Conservation (phyloP, 1,140 invertebrate species). For the Asbolus verrucosus region DNA sequence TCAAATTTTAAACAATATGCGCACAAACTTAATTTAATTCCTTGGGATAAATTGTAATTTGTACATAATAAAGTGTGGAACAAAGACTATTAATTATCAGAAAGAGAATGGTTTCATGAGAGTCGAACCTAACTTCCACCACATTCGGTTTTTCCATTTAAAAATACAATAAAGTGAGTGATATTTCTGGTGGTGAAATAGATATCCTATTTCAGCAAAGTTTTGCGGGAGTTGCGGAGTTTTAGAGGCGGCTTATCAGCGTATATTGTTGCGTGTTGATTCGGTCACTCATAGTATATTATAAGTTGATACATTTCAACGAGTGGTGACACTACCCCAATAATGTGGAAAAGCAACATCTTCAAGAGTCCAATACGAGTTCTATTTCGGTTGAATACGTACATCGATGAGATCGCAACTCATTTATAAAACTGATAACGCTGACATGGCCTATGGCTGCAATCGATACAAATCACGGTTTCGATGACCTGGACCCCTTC, state of each 20-base stretch:
- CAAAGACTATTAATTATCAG: conserved; percentile 41
- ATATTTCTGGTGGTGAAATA: conserved; percentile 28
- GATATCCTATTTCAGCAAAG: conserved; percentile 38
- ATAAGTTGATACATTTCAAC: conserved; percentile 25
- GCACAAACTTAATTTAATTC: conserved; percentile 36
- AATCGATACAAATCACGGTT: conserved; percentile 50
- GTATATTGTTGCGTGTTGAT: conserved; percentile 36
- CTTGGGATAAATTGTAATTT: conserved; percentile 34
- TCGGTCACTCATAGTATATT: conserved; percentile 24
- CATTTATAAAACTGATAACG: conserved; percentile 53
- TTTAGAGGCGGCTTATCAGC: conserved; percentile 26
- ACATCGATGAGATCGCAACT: conserved; percentile 51
- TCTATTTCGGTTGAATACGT: conserved; percentile 50
- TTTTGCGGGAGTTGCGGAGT: conserved; percentile 4
- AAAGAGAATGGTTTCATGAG: conserved; percentile 28
- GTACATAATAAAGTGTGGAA: conserved; percentile 38
- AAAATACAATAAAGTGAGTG: conserved; percentile 33
- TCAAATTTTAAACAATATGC: conserved; percentile 38
- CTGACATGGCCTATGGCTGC: conserved; percentile 44
- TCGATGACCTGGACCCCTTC: conserved; percentile 37
- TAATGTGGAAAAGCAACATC: conserved; percentile 10
- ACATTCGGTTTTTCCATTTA: conserved; percentile 12
- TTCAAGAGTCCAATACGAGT: conserved; percentile 16
- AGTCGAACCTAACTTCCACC: conserved; percentile 35
- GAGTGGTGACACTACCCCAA: not conserved